A percentile compares a stretch with the other conserved stretches of the same genome.
Conservation (phyloP, 2,797 vertebrate species). For the Enteromius paludinosus region DNA sequence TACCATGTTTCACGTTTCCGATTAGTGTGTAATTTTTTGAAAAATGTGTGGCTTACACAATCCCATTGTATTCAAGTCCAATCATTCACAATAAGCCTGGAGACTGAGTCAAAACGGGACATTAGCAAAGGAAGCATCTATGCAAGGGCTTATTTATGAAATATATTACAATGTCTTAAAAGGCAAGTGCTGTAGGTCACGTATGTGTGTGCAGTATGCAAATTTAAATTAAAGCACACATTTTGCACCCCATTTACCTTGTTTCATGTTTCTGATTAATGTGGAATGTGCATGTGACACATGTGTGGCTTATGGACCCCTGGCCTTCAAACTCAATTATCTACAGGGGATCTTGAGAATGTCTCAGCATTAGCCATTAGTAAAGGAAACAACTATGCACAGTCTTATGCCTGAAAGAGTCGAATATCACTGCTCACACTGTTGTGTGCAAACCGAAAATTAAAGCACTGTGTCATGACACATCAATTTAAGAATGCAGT, state of each 20-base stretch:
- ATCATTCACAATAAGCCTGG: background rate
- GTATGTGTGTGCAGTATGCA: background rate
- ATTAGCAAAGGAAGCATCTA: slow-evolving; percentile 12
- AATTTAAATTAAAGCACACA: background rate
- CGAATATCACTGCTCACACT: slow-evolving; percentile 8
- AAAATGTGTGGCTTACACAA: background rate
- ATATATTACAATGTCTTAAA: background rate
- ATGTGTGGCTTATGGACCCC: background rate
- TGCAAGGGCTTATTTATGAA: background rate
- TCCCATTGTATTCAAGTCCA: background rate
- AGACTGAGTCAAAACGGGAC: background rate
- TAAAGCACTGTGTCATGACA: background rate
- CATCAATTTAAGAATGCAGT: slow-evolving; percentile 17
- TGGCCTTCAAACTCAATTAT: background rate
- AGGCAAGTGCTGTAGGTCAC: background rate
- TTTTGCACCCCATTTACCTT: background rate
- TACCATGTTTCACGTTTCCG: background rate
- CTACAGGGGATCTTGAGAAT: background rate
- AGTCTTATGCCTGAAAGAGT: background rate
- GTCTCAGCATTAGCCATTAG: slow-evolving; percentile 10
- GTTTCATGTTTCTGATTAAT: slow-evolving; percentile 19
- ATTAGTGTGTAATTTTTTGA: background rate
- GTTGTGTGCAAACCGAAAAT: slow-evolving; percentile 21
- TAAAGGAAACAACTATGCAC: background rate
- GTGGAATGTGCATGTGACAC: slow-evolving; percentile 4